phyloP scores from a whole-genome alignment of 2,113 vertebrate species.

The Macrotus californicus region DNA sequence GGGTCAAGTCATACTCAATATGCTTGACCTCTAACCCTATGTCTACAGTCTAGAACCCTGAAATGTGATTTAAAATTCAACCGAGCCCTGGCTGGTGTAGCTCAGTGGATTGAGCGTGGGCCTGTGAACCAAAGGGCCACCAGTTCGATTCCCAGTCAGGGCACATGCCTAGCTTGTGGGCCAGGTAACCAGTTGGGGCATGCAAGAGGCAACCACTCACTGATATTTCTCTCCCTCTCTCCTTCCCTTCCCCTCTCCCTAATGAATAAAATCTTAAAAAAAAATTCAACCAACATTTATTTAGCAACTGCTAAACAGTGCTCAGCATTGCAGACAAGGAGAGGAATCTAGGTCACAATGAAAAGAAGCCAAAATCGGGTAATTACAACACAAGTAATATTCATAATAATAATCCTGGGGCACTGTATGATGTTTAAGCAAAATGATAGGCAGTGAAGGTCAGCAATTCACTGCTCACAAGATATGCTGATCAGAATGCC shows the following conservation, averaged over 20 bases:
- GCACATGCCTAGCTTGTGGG: no score
- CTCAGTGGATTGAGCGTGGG: no score
- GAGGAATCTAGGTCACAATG: background rate
- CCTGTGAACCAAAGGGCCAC: no score
- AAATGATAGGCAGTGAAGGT: background rate
- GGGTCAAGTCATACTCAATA: background rate
- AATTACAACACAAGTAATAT: background rate
- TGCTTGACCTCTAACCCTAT: background rate
- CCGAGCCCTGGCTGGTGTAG: no score
- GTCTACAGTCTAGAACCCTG: background rate
- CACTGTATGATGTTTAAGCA: background rate
- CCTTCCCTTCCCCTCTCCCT: no score
- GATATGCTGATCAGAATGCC: background rate
- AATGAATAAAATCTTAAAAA: no score
- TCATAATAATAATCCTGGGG: background rate
- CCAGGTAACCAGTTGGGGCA: no score
- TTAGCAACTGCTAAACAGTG: background rate
- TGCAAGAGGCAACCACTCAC: no score
- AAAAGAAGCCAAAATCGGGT: background rate
- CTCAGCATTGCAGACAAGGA: background rate
- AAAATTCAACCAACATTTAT: background rate
- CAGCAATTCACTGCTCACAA: background rate
- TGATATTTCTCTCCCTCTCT: no score
- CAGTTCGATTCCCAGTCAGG: no score
- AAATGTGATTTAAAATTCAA: background rate